A percentile compares a stretch with the other conserved stretches of the same genome.
These are phyloP conservation scores for Zaprionus taronus DNA, from an alignment of 1,140 invertebrate species.

Conservation along the genomic window DNA sequence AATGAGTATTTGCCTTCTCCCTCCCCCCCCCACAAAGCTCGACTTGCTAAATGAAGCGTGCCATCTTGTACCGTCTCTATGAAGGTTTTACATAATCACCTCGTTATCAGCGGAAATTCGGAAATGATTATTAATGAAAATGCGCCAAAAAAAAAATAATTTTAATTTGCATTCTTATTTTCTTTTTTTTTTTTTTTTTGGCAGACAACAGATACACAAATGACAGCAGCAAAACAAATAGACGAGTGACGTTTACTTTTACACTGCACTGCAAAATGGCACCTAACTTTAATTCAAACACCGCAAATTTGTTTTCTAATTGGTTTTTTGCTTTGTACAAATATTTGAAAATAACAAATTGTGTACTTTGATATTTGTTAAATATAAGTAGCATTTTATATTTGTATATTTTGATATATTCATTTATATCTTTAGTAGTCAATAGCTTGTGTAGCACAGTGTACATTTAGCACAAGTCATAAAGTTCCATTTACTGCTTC, in stretches of 20 bases:
- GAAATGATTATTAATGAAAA: conserved; percentile 34
- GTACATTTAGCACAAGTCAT: conserved; percentile 15
- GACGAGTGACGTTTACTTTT: conserved; percentile 58
- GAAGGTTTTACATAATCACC: conserved; percentile 27
- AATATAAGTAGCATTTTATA: background rate
- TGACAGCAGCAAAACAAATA: conserved; percentile 64
- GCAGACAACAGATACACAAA: conserved; percentile 46
- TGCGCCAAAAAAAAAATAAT: conserved; percentile 13
- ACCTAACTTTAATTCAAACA: background rate
- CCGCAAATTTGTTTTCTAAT: background rate
- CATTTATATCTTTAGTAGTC: too few relatives aligned
- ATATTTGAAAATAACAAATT: background rate
- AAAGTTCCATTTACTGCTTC: conserved; percentile 21
- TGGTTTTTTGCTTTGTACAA: background rate
- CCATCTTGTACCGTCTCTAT: conserved; percentile 11
- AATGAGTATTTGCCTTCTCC: background rate
- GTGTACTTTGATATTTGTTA: background rate
- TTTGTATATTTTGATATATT: too few relatives aligned
- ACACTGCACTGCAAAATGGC: conserved; percentile 41
- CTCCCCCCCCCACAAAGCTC: background rate
- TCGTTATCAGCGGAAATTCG: conserved; percentile 33
- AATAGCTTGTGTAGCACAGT: conserved; percentile 15
- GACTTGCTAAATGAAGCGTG: conserved; percentile 23
- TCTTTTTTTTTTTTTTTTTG: conserved; percentile 23
- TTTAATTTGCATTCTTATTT: conserved; percentile 7